phyloP scores from a whole-genome alignment of 2,888 invertebrate species.

The Sinodicranocentrus sp. region DNA sequence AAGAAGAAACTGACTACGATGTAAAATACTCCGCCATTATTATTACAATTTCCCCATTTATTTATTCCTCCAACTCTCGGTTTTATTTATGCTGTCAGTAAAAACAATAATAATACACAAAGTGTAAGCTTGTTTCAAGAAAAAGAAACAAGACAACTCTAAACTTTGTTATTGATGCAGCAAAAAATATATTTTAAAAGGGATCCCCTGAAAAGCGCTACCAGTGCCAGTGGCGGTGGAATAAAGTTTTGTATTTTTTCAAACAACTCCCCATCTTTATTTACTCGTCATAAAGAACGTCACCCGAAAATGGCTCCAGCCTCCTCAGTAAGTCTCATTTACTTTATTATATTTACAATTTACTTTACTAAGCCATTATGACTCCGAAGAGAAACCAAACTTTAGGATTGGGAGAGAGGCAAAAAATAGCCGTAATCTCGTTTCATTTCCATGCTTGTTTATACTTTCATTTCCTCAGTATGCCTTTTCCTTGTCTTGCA shows the following conservation, averaged over 20 bases:
- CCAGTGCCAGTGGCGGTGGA: slow-evolving; percentile 1
- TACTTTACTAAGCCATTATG: neutral
- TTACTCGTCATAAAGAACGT: slow-evolving; percentile 15
- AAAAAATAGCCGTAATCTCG: neutral
- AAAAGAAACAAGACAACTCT: no score
- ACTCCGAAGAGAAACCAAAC: neutral
- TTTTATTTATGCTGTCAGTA: no score
- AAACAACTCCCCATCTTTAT: slow-evolving; percentile 3
- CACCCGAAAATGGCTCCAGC: slow-evolving; percentile 52
- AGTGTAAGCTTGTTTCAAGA: no score
- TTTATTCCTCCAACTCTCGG: no score
- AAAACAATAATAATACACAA: no score
- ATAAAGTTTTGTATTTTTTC: neutral
- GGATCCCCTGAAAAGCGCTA: neutral
- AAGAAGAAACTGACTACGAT: no score
- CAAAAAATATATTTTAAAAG: neutral
- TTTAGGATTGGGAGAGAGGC: neutral
- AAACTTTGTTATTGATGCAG: neutral
- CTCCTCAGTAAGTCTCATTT: slow-evolving; percentile 52
- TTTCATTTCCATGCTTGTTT: neutral
- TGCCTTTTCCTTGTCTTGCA: neutral
- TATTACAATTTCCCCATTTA: no score
- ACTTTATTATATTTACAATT: slow-evolving; percentile 22
- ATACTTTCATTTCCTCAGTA: slow-evolving; percentile 21
- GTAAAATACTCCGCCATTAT: no score